These are phyloP conservation scores for Teleopsis dalmanni DNA, from an alignment of 1,140 invertebrate genomes.

Conservation along the genomic window DNA sequence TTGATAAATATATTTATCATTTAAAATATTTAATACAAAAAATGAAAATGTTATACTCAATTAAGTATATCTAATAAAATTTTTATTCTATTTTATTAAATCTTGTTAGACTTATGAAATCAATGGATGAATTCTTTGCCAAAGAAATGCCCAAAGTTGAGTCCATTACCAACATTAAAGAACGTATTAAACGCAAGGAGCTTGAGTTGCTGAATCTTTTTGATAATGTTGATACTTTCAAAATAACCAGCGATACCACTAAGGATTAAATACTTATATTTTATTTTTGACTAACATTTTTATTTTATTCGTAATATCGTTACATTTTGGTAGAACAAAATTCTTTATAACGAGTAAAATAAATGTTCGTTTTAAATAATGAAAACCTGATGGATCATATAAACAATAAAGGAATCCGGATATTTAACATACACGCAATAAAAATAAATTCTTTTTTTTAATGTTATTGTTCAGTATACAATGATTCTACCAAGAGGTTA, in stretches of 20 bases:
- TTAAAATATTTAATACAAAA: too few species aligned
- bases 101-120: slow-evolving; percentile 21
- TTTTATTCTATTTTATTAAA: neutral
- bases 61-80: neutral
- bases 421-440: too few species aligned
- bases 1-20: too few species aligned
- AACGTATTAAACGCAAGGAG: slow-evolving; percentile 32
- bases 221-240: slow-evolving; percentile 17
- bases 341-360: neutral
- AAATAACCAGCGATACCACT: neutral
- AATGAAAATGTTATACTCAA: too few species aligned
- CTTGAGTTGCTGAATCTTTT: slow-evolving; percentile 31
- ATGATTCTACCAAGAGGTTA: too few species aligned
- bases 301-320: too few species aligned
- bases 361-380: neutral
- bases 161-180: slow-evolving; percentile 27
- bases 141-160: slow-evolving; percentile 26
- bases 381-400: too few species aligned
- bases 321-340: neutral
- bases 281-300: too few species aligned
- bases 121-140: slow-evolving; percentile 35
- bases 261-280: neutral
- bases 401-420: too few species aligned
- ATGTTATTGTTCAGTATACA: too few species aligned
- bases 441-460: too few species aligned